Base-by-base conservation (phyloP, 2,888 invertebrate genomes). In the Dynastes tityus region DNA sequence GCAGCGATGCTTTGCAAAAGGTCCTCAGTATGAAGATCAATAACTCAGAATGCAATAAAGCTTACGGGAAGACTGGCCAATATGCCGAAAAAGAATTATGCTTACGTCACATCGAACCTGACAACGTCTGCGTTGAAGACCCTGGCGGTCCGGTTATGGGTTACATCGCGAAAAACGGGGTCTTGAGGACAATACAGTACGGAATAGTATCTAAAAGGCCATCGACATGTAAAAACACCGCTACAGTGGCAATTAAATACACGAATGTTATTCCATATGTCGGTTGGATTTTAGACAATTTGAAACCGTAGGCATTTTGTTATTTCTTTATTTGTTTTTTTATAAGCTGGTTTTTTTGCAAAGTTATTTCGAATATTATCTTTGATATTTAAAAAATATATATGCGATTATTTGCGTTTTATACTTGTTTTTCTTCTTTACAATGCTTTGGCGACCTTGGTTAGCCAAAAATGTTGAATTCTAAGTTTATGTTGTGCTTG, bases 91-190 rank as follows among this genome's bases (percentile, higher is more conserved):
- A 40, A 8, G 9, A 11, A 13, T 58, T 73, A 6, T 73, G 73
- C 40, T 16, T 58, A 5, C 58, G 11, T 22, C 58, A 53, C 22
- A 22, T 11, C 1, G 37, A 40, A 22, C 2, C 16, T 1, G 22
- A 40, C 1, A 8, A 55, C 2, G 32, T 40, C 37, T 73, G 73
- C 22, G 45, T 29, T 5, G 73, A 40, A 6, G 73, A 73, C 9
- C 22, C n/a, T n/a, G 73, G 73, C 13, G 73, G 73, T 6, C 58
- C 73, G 3, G n/a, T 73, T 9, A 73, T 73, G 73, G 58, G 73
- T 2, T 73, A 73, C 58, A 16, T 29, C 9, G 40, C 16, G 16
- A 40, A 11, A 16, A 11, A 55, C 13, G 22, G 16, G 0, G 32
- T 29, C 27, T 11, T 16, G 11, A 73, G 37, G 22, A 73, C 73